phyloP scores from a whole-genome alignment of 2,797 vertebrate genomes.

The Falco cherrug region DNA sequence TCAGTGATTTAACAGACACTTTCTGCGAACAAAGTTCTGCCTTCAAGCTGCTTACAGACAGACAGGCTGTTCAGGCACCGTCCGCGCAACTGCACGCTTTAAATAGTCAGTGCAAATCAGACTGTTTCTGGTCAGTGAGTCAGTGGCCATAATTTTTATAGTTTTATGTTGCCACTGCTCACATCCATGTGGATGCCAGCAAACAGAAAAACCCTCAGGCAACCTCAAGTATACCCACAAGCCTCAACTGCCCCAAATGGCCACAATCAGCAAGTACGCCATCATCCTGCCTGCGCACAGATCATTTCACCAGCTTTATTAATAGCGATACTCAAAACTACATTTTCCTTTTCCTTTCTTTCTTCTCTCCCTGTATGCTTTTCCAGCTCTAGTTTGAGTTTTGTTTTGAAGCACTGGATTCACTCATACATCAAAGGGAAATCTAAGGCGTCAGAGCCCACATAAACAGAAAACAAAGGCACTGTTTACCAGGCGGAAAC shows the following conservation, averaged over 20 bases:
- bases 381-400: constrained; percentile 16
- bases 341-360: neutral
- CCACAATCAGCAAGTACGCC: neutral
- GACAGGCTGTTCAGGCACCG: neutral
- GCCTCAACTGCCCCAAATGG: neutral
- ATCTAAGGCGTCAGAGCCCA: neutral
- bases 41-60: neutral
- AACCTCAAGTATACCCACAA: neutral
- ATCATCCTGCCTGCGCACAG: neutral
- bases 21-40: neutral
- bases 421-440: constrained; percentile 55
- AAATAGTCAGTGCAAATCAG: neutral
- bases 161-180: neutral
- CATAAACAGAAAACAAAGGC: constrained; percentile 40
- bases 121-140: neutral
- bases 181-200: neutral
- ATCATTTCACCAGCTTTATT: neutral
- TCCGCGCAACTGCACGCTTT: neutral
- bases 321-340: neutral
- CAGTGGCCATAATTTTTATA: neutral
- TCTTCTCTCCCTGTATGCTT: neutral
- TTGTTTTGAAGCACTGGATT: constrained; percentile 41
- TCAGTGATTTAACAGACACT: neutral
- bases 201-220: neutral
- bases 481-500: constrained; percentile 34